A percentile compares a stretch with the other conserved stretches of the same genome.
phyloP scores from a whole-genome alignment of 2,888 invertebrate genomes.

The Boloria euphrosyne region DNA sequence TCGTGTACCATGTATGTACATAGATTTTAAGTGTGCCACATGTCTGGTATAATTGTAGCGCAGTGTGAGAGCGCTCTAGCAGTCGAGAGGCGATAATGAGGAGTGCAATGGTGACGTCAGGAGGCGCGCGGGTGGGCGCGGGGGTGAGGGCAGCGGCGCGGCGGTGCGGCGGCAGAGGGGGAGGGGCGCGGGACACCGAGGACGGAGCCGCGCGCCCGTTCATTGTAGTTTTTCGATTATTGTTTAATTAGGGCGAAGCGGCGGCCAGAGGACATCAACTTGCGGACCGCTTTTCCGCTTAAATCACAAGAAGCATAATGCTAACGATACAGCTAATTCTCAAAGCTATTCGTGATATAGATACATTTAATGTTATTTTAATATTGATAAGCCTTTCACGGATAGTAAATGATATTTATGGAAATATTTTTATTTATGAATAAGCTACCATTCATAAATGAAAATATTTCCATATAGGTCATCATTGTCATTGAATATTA shows the following conservation, averaged over 20 bases:
- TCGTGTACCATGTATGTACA: slow-evolving; percentile 30
- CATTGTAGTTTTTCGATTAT: slow-evolving; percentile 83
- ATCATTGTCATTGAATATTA: too few species aligned
- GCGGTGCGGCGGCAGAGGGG: slow-evolving; percentile 41
- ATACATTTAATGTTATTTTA: neutral
- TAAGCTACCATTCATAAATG: too few species aligned
- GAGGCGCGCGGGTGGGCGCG: slow-evolving; percentile 47
- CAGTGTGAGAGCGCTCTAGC: slow-evolving; percentile 61
- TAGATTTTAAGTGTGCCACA: slow-evolving; percentile 41
- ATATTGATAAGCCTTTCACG: too few species aligned
- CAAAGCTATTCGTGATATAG: neutral
- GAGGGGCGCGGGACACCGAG: slow-evolving; percentile 61
- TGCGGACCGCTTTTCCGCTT: slow-evolving; percentile 61
- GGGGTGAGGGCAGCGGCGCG: slow-evolving; percentile 41
- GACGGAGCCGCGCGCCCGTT: slow-evolving; percentile 79
- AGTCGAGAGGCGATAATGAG: slow-evolving; percentile 78
- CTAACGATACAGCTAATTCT: neutral
- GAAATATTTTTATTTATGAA: too few species aligned
- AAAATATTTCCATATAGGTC: too few species aligned
- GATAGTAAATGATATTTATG: too few species aligned
- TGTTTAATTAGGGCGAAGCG: slow-evolving; percentile 83
- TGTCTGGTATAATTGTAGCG: slow-evolving; percentile 42
- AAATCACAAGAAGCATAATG: neutral
- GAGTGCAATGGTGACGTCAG: slow-evolving; percentile 78
- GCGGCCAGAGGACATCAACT: slow-evolving; percentile 67